These are phyloP conservation scores for Spialia ferax DNA, from an alignment of 2,888 invertebrate genomes.

Conservation along the genomic window DNA sequence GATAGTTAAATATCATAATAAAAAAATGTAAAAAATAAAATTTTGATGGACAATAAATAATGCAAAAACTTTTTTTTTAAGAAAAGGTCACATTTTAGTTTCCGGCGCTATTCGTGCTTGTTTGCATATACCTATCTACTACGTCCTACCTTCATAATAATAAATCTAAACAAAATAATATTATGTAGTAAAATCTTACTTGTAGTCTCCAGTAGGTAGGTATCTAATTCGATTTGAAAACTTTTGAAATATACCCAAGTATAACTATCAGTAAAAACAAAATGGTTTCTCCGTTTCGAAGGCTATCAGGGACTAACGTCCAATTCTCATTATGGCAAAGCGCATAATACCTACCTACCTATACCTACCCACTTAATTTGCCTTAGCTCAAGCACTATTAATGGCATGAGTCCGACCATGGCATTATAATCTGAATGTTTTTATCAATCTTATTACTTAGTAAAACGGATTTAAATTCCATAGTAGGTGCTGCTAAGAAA, in stretches of 20 bases:
- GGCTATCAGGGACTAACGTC: conserved; percentile 1
- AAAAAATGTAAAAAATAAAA: background rate
- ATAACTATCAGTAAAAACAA: too few species aligned
- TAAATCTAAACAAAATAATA: too few species aligned
- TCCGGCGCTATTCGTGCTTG: too few species aligned
- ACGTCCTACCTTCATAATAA: too few species aligned
- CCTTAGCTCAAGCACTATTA: conserved; percentile 20
- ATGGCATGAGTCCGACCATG: conserved; percentile 22
- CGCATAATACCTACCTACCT: conserved; percentile 30
- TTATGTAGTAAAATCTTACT: too few species aligned
- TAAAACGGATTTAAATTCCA: background rate
- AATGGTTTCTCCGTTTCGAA: background rate
- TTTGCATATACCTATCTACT: too few species aligned
- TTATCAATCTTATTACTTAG: conserved; percentile 19
- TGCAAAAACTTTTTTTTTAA: too few species aligned
- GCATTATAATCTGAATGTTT: conserved; percentile 29
- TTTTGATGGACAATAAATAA: too few species aligned
- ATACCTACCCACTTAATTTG: conserved; percentile 18
- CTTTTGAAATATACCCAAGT: too few species aligned
- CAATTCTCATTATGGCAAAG: conserved; percentile 25
- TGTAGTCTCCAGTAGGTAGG: background rate
- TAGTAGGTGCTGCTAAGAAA: background rate
- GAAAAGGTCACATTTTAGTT: too few species aligned
- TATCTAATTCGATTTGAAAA: background rate
- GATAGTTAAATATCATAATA: too few species aligned